Percentiles rank a stretch among this genome's conserved stretches.
These are phyloP conservation scores for Cephus rjabovi DNA, from an alignment of 2,888 invertebrate species.

Conservation along the genomic window DNA sequence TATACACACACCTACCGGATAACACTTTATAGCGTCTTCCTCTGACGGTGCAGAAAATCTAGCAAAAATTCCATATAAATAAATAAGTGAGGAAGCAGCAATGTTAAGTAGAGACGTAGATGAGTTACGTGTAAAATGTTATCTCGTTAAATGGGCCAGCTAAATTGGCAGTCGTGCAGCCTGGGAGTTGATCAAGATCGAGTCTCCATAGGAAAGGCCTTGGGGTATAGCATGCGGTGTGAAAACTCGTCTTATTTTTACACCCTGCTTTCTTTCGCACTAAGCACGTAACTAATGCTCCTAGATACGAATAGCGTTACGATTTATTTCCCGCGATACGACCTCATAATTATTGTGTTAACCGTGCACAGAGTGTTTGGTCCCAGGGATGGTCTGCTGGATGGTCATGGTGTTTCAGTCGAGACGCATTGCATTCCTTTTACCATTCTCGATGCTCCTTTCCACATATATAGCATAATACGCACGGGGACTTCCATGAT, in stretches of 20 bases:
- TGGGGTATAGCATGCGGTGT: slow-evolving; percentile 3
- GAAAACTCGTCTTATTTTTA: slow-evolving; percentile 34
- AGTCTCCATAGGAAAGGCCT: background rate
- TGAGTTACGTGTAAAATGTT: background rate
- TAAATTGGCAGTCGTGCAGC: slow-evolving; percentile 1
- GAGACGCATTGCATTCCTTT: background rate
- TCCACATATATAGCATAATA: background rate
- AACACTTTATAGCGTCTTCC: background rate
- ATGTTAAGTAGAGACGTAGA: background rate
- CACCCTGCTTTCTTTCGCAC: slow-evolving; percentile 33
- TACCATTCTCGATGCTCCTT: background rate
- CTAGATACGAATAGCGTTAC: slow-evolving; percentile 35
- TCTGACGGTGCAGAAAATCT: background rate
- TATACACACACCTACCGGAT: background rate
- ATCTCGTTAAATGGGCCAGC: background rate
- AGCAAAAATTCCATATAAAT: background rate
- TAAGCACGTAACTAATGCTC: slow-evolving; percentile 21
- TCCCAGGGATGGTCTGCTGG: background rate
- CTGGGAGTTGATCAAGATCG: background rate
- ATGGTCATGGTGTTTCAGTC: background rate
- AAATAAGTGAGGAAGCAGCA: background rate
- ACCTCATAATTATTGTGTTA: slow-evolving; percentile 41
- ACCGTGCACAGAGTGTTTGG: slow-evolving; percentile 8
- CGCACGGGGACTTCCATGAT: background rate
- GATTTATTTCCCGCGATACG: slow-evolving; percentile 48